Conservation (phyloP, 2,888 invertebrate genomes). For the Tiphia femorata region DNA sequence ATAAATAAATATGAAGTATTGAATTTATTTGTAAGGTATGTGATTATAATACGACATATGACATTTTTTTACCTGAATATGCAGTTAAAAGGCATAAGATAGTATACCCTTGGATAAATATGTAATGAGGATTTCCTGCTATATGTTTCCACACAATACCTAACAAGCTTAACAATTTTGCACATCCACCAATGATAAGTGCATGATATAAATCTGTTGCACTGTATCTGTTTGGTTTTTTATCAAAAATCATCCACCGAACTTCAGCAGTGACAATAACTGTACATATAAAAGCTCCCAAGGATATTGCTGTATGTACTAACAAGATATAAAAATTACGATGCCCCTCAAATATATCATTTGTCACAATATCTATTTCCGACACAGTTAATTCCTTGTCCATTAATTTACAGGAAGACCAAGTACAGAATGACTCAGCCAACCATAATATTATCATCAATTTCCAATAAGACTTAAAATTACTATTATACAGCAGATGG, state of each 20-base stretch:
- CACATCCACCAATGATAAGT: conserved; percentile 61
- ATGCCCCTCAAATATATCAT: conserved; percentile 50
- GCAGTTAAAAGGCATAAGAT: conserved; percentile 75
- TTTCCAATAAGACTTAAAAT: conserved; percentile 85
- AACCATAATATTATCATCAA: conserved; percentile 82
- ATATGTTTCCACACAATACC: conserved; percentile 63
- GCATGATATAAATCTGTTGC: conserved; percentile 51
- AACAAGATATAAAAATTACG: conserved; percentile 61
- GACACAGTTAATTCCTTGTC: not conserved
- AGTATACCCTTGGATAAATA: conserved; percentile 76
- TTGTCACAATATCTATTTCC: conserved; percentile 17
- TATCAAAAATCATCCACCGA: conserved; percentile 46
- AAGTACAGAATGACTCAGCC: conserved; percentile 84
- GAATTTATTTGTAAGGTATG: not conserved
- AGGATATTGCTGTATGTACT: conserved; percentile 53
- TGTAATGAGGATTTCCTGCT: conserved; percentile 54
- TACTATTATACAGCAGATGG: conserved; percentile 86
- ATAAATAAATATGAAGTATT: conserved; percentile 5
- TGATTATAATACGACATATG: not conserved
- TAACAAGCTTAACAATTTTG: conserved; percentile 61
- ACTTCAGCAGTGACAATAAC: conserved; percentile 57
- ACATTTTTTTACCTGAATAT: conserved; percentile 73
- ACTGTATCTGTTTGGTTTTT: conserved; percentile 50
- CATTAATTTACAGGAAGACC: conserved; percentile 64
- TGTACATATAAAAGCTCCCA: conserved; percentile 49